Conservation (phyloP, 2,113 vertebrate species). For the Corythoichthys haematopterus region DNA sequence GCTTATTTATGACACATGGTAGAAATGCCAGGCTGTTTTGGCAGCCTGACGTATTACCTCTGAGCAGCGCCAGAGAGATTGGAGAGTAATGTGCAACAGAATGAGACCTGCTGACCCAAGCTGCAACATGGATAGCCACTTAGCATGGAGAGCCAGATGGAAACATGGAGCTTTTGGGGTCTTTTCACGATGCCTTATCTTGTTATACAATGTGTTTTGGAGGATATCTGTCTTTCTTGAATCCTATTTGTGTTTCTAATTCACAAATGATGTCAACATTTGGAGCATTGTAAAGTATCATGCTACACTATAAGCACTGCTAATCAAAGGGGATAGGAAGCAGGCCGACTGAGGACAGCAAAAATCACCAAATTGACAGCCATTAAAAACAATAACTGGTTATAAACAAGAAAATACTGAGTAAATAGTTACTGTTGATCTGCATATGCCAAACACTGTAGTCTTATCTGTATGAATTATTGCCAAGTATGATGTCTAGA, state of each 20-base stretch:
- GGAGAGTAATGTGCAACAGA: constrained; percentile 59
- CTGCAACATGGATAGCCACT: constrained; percentile 57
- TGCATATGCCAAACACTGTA: too few species aligned
- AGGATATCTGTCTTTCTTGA: background rate
- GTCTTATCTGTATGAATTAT: background rate
- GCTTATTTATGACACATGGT: constrained; percentile 74
- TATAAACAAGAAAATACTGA: too few species aligned
- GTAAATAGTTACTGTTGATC: too few species aligned
- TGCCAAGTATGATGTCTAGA: background rate
- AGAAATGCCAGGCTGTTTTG: constrained; percentile 68
- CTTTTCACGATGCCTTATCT: background rate
- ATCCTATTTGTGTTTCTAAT: background rate
- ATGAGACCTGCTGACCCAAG: constrained; percentile 59
- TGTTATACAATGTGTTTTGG: background rate
- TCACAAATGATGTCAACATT: background rate
- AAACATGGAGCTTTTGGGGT: constrained; percentile 11
- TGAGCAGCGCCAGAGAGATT: constrained; percentile 59
- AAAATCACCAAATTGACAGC: too few species aligned
- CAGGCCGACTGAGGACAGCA: too few species aligned
- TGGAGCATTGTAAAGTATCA: background rate
- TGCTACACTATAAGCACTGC: background rate
- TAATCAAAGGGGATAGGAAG: too few species aligned
- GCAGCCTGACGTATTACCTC: constrained; percentile 66
- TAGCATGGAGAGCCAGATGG: constrained; percentile 40
- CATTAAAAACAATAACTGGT: too few species aligned